phyloP scores from a whole-genome alignment of 2,888 invertebrate species.

The Drosophila austrosaltans region DNA sequence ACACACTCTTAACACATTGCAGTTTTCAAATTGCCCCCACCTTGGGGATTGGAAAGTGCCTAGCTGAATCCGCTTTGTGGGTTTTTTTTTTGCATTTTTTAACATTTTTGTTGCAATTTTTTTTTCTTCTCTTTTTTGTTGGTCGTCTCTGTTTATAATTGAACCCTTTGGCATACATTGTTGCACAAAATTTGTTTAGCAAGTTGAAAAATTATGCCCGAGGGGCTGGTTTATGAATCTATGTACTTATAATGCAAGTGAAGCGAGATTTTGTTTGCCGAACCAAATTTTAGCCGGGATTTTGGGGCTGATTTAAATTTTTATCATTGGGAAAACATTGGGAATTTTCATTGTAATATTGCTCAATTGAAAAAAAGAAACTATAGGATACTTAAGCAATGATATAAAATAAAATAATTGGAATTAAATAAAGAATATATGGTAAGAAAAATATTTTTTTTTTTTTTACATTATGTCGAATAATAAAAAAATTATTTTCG shows the following conservation, averaged over 20 bases:
- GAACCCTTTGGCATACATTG: slow-evolving; percentile 66
- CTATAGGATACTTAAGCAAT: no score
- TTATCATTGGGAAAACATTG: background rate
- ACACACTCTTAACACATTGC: slow-evolving; percentile 37
- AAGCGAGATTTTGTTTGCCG: slow-evolving; percentile 21
- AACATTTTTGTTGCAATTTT: slow-evolving; percentile 29
- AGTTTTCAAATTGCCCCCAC: slow-evolving; percentile 44
- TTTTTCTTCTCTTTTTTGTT: slow-evolving; percentile 31
- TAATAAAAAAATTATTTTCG: no score
- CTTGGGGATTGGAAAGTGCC: slow-evolving; percentile 37
- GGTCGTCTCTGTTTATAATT: slow-evolving; percentile 63
- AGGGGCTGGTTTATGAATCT: slow-evolving; percentile 33
- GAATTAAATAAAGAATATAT: no score
- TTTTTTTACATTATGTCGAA: no score
- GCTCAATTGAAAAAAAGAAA: no score
- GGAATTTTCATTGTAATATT: no score
- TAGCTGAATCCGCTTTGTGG: slow-evolving; percentile 51
- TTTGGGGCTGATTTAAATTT: background rate
- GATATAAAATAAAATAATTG: no score
- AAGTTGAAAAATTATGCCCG: slow-evolving; percentile 54
- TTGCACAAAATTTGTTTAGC: slow-evolving; percentile 62
- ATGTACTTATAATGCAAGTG: slow-evolving; percentile 28
- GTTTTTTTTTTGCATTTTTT: slow-evolving; percentile 24
- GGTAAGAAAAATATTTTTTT: no score
- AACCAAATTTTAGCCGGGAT: background rate